Conservation (phyloP, 2,113 vertebrate genomes). For the Mobula hypostoma region DNA sequence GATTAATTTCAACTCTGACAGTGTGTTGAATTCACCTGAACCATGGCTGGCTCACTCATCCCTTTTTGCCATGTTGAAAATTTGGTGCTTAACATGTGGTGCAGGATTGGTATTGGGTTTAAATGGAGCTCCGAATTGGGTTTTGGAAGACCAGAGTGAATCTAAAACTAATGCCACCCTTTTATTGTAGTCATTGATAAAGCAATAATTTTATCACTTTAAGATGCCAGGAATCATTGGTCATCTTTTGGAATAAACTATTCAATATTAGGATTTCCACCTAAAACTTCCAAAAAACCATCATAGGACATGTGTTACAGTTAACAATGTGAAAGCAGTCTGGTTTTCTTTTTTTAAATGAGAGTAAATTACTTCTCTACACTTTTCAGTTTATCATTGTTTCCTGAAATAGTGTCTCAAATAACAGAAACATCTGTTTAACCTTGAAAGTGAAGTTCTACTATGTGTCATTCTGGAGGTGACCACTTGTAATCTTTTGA, state of each 20-base stretch:
- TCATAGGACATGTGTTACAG: neutral
- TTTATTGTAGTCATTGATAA: neutral
- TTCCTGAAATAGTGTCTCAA: neutral
- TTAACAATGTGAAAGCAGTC: neutral
- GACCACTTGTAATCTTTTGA: neutral
- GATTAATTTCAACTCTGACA: neutral
- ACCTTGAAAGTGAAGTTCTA: neutral
- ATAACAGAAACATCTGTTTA: neutral
- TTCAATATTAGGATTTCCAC: neutral
- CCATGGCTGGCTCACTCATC: neutral
- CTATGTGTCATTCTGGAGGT: neutral
- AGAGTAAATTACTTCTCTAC: neutral
- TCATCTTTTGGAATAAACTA: neutral
- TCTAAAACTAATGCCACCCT: neutral
- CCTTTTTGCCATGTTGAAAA: neutral
- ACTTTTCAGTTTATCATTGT: neutral
- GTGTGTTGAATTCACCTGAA: neutral
- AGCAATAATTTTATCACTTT: conserved; percentile 1
- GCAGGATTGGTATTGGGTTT: conserved; percentile 2
- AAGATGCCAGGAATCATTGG: neutral
- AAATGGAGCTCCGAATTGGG: neutral
- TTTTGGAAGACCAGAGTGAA: neutral
- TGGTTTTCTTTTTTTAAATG: neutral
- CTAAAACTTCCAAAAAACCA: neutral
- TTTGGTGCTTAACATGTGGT: neutral